phyloP scores from a whole-genome alignment of 2,888 invertebrate genomes.

The Conops quadrifasciatus region DNA sequence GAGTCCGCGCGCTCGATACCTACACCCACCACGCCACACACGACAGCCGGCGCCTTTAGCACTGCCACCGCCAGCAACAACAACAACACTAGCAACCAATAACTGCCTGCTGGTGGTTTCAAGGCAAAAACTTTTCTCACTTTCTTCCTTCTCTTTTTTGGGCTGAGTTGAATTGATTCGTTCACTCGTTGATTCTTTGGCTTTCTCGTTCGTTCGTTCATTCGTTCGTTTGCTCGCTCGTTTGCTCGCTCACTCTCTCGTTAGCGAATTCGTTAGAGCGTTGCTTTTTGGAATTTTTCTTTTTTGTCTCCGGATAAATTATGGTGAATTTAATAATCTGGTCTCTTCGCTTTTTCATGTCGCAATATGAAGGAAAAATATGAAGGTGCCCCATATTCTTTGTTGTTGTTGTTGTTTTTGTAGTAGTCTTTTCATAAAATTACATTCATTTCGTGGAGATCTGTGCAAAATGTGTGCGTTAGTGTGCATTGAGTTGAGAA shows the following conservation, averaged over 20 bases:
- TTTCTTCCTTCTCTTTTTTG: not conserved
- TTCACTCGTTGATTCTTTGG: not conserved
- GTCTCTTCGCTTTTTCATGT: not conserved
- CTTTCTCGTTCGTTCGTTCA: not conserved
- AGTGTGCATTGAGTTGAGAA: no score
- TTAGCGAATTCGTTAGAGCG: no score
- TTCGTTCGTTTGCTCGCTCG: no score
- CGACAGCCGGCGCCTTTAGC: not conserved
- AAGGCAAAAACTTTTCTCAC: not conserved
- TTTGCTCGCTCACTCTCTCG: no score
- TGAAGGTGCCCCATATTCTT: not conserved
- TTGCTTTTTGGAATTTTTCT: not conserved
- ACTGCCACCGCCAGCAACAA: not conserved
- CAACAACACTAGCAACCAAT: not conserved
- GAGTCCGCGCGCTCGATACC: not conserved
- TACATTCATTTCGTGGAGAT: no score
- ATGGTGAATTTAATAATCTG: not conserved
- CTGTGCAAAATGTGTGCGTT: no score
- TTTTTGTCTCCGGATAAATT: constrained; percentile 5
- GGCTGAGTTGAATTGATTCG: not conserved
- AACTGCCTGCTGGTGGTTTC: not conserved
- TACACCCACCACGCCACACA: not conserved
- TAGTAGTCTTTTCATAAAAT: not conserved
- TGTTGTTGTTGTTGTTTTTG: not conserved
- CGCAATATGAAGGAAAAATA: not conserved